These are phyloP conservation scores for Mystacides longicornis DNA, from an alignment of 2,888 invertebrate species.

Conservation along the genomic window DNA sequence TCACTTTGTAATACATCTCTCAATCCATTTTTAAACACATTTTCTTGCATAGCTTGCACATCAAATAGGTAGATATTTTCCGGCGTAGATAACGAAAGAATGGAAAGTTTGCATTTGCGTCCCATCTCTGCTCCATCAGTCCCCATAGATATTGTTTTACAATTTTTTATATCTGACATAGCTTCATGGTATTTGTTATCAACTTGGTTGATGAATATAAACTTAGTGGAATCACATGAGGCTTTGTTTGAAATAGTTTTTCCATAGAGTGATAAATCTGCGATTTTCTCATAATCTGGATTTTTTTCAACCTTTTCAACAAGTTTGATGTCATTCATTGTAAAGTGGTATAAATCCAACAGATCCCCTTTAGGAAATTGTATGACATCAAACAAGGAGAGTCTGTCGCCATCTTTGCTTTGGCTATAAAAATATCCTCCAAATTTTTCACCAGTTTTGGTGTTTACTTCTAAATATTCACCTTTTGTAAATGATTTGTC, in stretches of 20 bases:
- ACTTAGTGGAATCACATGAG: conserved; percentile 27
- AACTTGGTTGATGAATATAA: conserved; percentile 43
- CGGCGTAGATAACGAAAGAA: conserved; percentile 41
- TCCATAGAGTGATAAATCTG: conserved; percentile 32
- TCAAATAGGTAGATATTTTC: conserved; percentile 46
- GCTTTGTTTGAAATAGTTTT: conserved; percentile 38
- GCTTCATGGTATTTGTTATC: conserved; percentile 42
- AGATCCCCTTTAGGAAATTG: conserved; percentile 35
- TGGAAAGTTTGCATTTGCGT: conserved; percentile 45
- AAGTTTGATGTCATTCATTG: conserved; percentile 40
- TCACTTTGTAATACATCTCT: conserved; percentile 42
- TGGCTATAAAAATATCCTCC: conserved; percentile 45
- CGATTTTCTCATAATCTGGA: conserved; percentile 32
- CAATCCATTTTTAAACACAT: conserved; percentile 46
- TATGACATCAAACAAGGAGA: conserved; percentile 42
- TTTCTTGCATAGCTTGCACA: conserved; percentile 41
- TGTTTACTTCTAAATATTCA: conserved; percentile 43
- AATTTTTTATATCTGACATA: conserved; percentile 37
- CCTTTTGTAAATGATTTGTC: conserved; percentile 45
- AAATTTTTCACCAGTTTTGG: conserved; percentile 39
- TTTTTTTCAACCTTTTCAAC: conserved; percentile 28
- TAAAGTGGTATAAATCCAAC: conserved; percentile 39
- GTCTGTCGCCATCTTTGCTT: conserved; percentile 41
- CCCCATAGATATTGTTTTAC: conserved; percentile 38
- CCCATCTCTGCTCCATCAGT: conserved; percentile 46